phyloP scores from a whole-genome alignment of 35 echinoderm and acorn worm species.

The Heliocidaris erythrogramma region DNA sequence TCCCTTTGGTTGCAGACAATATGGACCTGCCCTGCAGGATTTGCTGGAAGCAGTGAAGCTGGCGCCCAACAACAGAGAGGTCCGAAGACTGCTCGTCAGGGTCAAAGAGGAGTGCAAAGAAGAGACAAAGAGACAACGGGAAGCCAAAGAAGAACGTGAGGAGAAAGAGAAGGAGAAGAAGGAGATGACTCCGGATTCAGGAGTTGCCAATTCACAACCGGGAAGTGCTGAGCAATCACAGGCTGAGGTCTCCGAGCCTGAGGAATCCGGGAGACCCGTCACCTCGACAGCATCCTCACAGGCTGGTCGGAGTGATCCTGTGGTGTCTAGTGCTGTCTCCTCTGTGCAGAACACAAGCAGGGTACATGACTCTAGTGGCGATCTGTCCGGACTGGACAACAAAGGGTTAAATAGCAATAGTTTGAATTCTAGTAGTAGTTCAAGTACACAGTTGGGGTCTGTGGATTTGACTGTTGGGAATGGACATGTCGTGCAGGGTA shows the following conservation, averaged over 20 bases:
- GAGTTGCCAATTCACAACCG: conserved; percentile 77
- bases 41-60: conserved; percentile 92
- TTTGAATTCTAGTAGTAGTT: conserved; percentile 33
- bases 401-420: conserved; percentile 51
- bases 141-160: conserved; percentile 56
- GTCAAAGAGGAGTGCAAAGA: conserved; percentile 99
- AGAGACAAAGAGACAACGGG: conserved; percentile 83
- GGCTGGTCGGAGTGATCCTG: conserved; percentile 24
- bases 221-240: conserved; percentile 78
- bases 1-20: conserved; percentile 79
- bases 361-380: conserved; percentile 50
- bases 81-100: conserved; percentile 81
- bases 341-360: conserved; percentile 39
- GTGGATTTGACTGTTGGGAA: neutral
- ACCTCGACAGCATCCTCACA: neutral
- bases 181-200: conserved; percentile 68
- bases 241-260: conserved; percentile 68
- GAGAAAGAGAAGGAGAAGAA: conserved; percentile 55
- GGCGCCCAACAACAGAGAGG: conserved; percentile 92
- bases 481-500: neutral
- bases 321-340: conserved; percentile 4
- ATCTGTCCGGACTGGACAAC: conserved; percentile 37
- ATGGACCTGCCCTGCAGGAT: conserved; percentile 91
- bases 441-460: conserved; percentile 16
- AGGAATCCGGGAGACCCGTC: conserved; percentile 54